Percentiles rank a stretch among this genome's conserved stretches.
Evolutionary conservation across 30 jellyfish, hydroid and myxozoan genomes (phyloP).

Genomic region (Nemopilema nomurai): DNA sequence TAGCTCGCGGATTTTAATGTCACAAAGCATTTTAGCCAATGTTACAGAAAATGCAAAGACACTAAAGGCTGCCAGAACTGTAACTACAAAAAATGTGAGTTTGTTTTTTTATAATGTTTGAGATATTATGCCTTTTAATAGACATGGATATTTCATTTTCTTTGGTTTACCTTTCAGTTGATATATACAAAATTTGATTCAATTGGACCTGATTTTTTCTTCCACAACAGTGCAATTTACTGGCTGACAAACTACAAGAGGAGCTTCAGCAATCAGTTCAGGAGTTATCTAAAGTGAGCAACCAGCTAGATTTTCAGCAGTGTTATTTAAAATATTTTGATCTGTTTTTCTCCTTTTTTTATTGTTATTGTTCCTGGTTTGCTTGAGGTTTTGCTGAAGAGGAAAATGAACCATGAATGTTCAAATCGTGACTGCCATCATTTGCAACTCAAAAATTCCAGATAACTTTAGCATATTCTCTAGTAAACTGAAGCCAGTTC

Average conservation of each 20-base stretch:
- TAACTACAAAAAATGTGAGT: slow-evolving; percentile 78
- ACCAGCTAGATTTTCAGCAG: background rate
- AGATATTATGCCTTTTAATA: background rate
- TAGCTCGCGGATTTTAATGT: slow-evolving; percentile 54
- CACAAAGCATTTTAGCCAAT: slow-evolving; percentile 70
- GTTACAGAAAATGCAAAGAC: slow-evolving; percentile 79
- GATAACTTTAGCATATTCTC: too few relatives aligned
- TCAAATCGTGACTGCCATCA: too few relatives aligned
- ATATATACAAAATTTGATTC: background rate
- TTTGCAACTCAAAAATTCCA: too few relatives aligned
- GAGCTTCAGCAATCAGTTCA: slow-evolving; percentile 80
- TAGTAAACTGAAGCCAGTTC: too few relatives aligned
- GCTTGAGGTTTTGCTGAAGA: too few relatives aligned
- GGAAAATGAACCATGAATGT: too few relatives aligned
- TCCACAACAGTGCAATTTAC: slow-evolving; percentile 53
- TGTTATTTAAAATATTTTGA: background rate
- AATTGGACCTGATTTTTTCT: background rate
- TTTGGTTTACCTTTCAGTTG: background rate
- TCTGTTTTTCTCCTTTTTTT: background rate
- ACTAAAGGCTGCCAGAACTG: slow-evolving; percentile 74
- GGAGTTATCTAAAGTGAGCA: slow-evolving; percentile 74
- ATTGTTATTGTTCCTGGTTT: background rate
- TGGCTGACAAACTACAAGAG: slow-evolving; percentile 87
- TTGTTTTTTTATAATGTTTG: background rate
- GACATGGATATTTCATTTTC: background rate